Evolutionary conservation across 2,113 vertebrate species (phyloP).

Genomic region (Carettochelys insculpta): DNA sequence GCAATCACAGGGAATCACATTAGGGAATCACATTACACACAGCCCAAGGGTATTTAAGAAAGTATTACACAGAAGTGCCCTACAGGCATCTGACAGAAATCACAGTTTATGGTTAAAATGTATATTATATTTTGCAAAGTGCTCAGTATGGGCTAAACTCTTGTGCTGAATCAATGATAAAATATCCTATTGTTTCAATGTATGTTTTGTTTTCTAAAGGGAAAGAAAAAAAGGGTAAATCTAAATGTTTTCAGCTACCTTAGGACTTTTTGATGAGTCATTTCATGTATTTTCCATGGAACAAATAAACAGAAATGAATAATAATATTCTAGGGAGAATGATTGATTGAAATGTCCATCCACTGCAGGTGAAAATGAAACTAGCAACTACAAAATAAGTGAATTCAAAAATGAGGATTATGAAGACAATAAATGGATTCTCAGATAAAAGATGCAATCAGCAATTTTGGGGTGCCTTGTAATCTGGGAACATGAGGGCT

Average conservation of each 20-base stretch:
- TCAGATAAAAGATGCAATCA: not conserved
- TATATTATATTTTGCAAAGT: not conserved
- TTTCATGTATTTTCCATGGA: not conserved
- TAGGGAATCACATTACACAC: too few species aligned
- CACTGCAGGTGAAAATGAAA: not conserved
- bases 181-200: not conserved
- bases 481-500: not conserved
- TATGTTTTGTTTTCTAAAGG: not conserved
- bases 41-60: too few species aligned
- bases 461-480: not conserved
- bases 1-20: not conserved
- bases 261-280: not conserved
- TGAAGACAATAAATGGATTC: not conserved
- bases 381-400: not conserved
- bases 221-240: not conserved
- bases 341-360: not conserved
- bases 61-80: not conserved
- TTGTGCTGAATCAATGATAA: not conserved
- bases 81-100: not conserved
- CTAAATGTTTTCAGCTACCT: not conserved
- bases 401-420: constrained; percentile 14
- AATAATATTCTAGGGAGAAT: not conserved
- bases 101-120: not conserved
- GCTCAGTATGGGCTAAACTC: not conserved
- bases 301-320: not conserved